A percentile compares a stretch with the other conserved stretches of the same genome.
phyloP scores from a whole-genome alignment of 1,140 invertebrate genomes.

The Stegodyphus mimosarum region DNA sequence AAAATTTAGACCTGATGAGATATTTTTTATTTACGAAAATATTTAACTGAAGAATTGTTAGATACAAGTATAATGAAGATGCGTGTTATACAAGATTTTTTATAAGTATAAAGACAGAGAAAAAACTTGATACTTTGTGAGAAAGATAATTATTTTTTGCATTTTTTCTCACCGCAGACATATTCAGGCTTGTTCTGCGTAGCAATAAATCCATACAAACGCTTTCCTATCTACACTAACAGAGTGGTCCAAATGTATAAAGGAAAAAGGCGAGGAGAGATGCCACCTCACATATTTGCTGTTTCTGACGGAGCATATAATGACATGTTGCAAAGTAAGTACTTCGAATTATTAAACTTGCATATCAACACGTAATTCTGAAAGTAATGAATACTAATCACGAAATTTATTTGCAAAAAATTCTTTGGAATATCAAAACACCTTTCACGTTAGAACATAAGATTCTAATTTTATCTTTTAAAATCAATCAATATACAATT shows the following conservation, averaged over 20 bases:
- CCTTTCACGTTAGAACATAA: too few relatives aligned
- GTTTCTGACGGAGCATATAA: slow-evolving; percentile 99
- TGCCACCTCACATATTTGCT: slow-evolving; percentile 99
- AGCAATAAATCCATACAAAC: slow-evolving; percentile 99
- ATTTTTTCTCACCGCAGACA: slow-evolving; percentile 77
- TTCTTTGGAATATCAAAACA: too few relatives aligned
- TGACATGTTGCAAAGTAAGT: slow-evolving; percentile 97
- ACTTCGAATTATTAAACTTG: neutral
- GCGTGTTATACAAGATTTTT: too few relatives aligned
- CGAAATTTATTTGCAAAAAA: too few relatives aligned
- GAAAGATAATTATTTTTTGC: neutral
- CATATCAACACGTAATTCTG: too few relatives aligned
- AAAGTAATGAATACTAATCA: too few relatives aligned
- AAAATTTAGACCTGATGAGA: too few relatives aligned
- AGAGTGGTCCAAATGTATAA: slow-evolving; percentile 97
- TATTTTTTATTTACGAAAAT: neutral
- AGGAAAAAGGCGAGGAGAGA: slow-evolving; percentile 98
- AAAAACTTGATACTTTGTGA: too few relatives aligned
- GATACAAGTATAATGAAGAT: too few relatives aligned
- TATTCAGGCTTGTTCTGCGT: slow-evolving; percentile 99
- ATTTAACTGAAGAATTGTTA: neutral
- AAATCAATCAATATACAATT: too few relatives aligned
- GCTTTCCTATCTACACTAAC: slow-evolving; percentile 98
- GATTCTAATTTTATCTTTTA: too few relatives aligned
- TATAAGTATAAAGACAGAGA: too few relatives aligned